phyloP scores from a whole-genome alignment of 2,888 invertebrate species.

The Agonopterix arenella region DNA sequence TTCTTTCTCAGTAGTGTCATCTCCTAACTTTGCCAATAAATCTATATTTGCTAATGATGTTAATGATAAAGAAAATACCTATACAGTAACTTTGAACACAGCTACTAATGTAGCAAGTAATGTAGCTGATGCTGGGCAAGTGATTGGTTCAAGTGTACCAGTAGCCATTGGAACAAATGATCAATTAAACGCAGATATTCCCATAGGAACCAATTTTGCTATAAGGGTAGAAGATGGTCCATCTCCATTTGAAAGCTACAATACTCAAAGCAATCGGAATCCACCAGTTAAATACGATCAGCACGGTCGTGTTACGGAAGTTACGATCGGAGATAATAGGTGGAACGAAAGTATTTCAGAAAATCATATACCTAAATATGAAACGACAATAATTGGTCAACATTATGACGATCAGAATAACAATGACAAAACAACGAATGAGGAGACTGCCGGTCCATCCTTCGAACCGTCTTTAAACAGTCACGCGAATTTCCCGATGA shows the following conservation, averaged over 20 bases:
- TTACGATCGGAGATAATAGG: slow-evolving; percentile 46
- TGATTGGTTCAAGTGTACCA: slow-evolving; percentile 55
- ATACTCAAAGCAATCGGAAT: slow-evolving; percentile 38
- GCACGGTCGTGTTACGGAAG: slow-evolving; percentile 29
- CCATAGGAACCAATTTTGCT: slow-evolving; percentile 69
- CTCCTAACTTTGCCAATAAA: slow-evolving; percentile 38
- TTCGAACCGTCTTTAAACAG: slow-evolving; percentile 47
- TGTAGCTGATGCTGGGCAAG: slow-evolving; percentile 39
- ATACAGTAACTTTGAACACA: slow-evolving; percentile 56
- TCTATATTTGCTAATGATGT: slow-evolving; percentile 30
- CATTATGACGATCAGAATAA: slow-evolving; percentile 2
- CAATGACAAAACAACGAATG: slow-evolving; percentile 9
- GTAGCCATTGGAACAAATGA: slow-evolving; percentile 44
- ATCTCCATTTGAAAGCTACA: slow-evolving; percentile 23
- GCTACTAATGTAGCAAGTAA: slow-evolving; percentile 54
- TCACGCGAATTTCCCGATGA: slow-evolving; percentile 70
- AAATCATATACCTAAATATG: slow-evolving; percentile 11
- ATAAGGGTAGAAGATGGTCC: slow-evolving; percentile 63
- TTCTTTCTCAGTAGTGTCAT: slow-evolving; percentile 28
- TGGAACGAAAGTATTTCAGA: slow-evolving; percentile 51
- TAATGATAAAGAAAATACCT: slow-evolving; percentile 42
- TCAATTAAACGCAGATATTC: slow-evolving; percentile 60
- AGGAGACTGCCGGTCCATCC: slow-evolving; percentile 20
- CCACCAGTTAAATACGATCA: slow-evolving; percentile 33
- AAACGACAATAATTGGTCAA: slow-evolving; percentile 19